Evolutionary conservation across 2,888 invertebrate genomes (phyloP), one percentile per base, ranked within the genome.

Genomic region (Drosophila crucigera): DNA sequence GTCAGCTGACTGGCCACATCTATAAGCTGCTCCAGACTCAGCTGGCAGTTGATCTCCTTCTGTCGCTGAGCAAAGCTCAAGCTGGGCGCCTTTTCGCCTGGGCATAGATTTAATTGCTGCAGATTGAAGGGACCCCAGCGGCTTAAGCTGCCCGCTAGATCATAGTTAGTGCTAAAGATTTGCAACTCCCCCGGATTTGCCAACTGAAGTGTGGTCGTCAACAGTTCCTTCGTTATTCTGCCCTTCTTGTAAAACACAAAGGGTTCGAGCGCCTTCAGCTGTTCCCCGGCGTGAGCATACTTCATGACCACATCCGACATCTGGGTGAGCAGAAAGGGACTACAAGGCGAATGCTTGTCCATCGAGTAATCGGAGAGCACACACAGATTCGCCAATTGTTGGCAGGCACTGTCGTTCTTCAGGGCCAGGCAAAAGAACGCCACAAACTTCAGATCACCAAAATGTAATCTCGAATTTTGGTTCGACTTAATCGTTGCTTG

Each of bases 321-420:
- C 73, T 94, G 93, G 37, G 91, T 84, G 6, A 92, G 82, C 64
- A 92, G 72, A 71, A 94, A 93, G 22, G 92, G 74, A 41, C 91
- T 92, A 73, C 94, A 95, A 0, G 94, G 94, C 7, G 94, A 94
- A 67, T 93, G 92, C 69, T 94, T 93, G 22, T 94, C 94, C 76
- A 94, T 94, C 22, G 94, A 93, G 83, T 94, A 95, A 68, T 95
- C 92, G 10, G 94, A 94, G 65, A 96, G 91, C 0, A 95, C 94
- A 85, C 96, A 96, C 92, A 96, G 94, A 92, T 96, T 96, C 2
- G 95, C 95, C 69, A 97, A 92, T 71, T 95, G 94, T 92, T 96
- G 95, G 84, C 96, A 96, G 14, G 95, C 95, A 22, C 94, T 94
- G 62, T 92, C 91, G 82, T 94, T 94, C 89, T 94, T 86, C 47